Percentiles rank a stretch among this genome's conserved stretches.
These are phyloP conservation scores for Spea hammondii DNA, from an alignment of 2,797 vertebrate species.

Conservation along the genomic window DNA sequence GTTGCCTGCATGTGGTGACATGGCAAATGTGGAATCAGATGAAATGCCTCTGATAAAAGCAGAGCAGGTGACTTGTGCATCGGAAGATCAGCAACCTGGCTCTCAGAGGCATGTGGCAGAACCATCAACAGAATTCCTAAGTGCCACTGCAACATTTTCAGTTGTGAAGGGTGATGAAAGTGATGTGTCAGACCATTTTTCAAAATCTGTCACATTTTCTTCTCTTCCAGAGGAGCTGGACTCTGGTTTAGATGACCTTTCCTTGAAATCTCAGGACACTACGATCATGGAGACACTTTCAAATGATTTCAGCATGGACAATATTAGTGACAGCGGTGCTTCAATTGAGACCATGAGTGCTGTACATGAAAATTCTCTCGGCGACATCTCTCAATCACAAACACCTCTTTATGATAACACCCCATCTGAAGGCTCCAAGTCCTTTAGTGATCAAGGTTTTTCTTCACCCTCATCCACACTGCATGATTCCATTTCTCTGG, in stretches of 20 bases:
- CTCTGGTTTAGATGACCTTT: slow-evolving; percentile 90
- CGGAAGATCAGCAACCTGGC: slow-evolving; percentile 56
- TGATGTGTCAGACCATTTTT: slow-evolving; percentile 72
- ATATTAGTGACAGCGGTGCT: slow-evolving; percentile 88
- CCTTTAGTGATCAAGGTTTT: slow-evolving; percentile 68
- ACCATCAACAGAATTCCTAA: slow-evolving; percentile 76
- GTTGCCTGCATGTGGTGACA: slow-evolving; percentile 10
- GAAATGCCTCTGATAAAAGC: slow-evolving; percentile 57
- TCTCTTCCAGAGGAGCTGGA: slow-evolving; percentile 86
- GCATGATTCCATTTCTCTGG: slow-evolving; percentile 65
- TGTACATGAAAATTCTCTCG: slow-evolving; percentile 74
- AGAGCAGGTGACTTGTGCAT: slow-evolving; percentile 62
- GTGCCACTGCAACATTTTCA: slow-evolving; percentile 83
- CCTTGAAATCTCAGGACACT: slow-evolving; percentile 91
- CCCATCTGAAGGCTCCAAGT: slow-evolving; percentile 73
- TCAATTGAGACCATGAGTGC: slow-evolving; percentile 77
- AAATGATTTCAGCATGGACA: slow-evolving; percentile 90
- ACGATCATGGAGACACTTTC: slow-evolving; percentile 81
- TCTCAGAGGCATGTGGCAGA: slow-evolving; percentile 47
- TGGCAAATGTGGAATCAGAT: slow-evolving; percentile 53
- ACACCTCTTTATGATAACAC: slow-evolving; percentile 81
- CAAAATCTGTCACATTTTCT: slow-evolving; percentile 66
- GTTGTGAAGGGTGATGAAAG: slow-evolving; percentile 85
- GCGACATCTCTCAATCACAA: slow-evolving; percentile 80
- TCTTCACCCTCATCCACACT: slow-evolving; percentile 62